phyloP scores from a whole-genome alignment of 2,888 invertebrate genomes.

The Colletes collaris region DNA sequence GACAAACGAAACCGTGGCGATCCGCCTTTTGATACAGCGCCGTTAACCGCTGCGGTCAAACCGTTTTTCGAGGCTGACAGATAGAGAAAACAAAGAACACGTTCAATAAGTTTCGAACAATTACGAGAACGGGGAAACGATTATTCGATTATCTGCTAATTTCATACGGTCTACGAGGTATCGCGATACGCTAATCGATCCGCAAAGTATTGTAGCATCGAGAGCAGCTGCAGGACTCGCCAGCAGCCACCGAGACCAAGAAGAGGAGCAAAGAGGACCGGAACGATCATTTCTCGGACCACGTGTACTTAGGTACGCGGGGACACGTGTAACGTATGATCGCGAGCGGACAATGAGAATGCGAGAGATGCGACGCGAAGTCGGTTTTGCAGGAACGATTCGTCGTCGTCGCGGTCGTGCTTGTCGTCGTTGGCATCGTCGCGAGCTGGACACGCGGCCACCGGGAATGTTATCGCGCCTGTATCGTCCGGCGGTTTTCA shows the following conservation, averaged over 20 bases:
- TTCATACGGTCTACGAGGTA: too few species aligned
- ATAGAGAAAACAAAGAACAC: not conserved
- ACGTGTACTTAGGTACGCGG: constrained; percentile 42
- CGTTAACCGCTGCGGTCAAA: not conserved
- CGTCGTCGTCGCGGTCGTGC: constrained; percentile 54
- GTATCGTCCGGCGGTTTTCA: constrained; percentile 80
- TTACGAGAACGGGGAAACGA: too few species aligned
- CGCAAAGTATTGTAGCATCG: too few species aligned
- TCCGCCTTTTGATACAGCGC: constrained; percentile 11
- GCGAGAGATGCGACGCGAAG: constrained; percentile 63
- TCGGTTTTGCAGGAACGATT: constrained; percentile 64
- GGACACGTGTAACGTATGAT: constrained; percentile 56
- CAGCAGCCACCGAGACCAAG: not conserved
- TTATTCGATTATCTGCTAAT: too few species aligned
- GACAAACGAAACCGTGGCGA: constrained; percentile 48
- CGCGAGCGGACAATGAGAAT: constrained; percentile 64
- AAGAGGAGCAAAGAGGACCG: not conserved
- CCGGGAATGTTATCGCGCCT: constrained; percentile 80
- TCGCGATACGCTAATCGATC: too few species aligned
- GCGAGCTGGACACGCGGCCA: constrained; percentile 72
- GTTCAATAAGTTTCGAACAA: too few species aligned
- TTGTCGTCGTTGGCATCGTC: constrained; percentile 64
- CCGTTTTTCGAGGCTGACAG: not conserved
- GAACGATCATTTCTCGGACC: not conserved
- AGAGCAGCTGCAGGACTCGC: not conserved